A percentile compares a stretch with the other conserved stretches of the same genome.
These are phyloP conservation scores for Elanus axillaris DNA, from an alignment of 2,113 vertebrate genomes.

Conservation along the genomic window DNA sequence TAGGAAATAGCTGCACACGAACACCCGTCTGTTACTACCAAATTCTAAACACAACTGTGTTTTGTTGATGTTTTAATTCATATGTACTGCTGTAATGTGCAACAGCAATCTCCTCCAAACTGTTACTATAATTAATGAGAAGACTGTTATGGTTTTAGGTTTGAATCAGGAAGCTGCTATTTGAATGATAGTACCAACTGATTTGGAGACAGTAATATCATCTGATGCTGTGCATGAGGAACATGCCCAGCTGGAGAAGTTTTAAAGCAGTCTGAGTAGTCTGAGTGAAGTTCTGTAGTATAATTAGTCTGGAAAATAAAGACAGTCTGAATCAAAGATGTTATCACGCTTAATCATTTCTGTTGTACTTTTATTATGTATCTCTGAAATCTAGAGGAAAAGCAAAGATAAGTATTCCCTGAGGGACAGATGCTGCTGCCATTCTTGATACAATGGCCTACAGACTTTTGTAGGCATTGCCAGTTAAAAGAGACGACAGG, in stretches of 20 bases:
- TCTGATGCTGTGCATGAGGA: not conserved
- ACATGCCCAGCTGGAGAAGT: not conserved
- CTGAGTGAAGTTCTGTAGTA: not conserved
- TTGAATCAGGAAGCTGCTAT: not conserved
- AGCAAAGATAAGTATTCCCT: not conserved
- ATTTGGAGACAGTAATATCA: not conserved
- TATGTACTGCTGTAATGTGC: not conserved
- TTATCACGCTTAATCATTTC: not conserved
- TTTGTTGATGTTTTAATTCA: not conserved
- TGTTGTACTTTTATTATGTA: not conserved
- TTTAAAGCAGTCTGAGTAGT: not conserved
- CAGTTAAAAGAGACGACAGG: not conserved
- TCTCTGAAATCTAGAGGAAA: not conserved
- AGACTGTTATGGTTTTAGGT: not conserved
- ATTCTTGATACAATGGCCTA: not conserved
- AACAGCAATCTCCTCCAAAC: not conserved
- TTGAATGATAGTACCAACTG: slow-evolving; percentile 3
- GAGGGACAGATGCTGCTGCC: not conserved
- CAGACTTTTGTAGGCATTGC: not conserved
- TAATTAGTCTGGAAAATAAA: slow-evolving; percentile 19
- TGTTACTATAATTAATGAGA: not conserved
- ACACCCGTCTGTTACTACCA: not conserved
- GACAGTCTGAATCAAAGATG: not conserved
- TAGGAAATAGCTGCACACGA: not conserved
- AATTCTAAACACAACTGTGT: not conserved